Evolutionary conservation across 2,113 vertebrate species (phyloP).

Genomic region (Struthidea cinerea): DNA sequence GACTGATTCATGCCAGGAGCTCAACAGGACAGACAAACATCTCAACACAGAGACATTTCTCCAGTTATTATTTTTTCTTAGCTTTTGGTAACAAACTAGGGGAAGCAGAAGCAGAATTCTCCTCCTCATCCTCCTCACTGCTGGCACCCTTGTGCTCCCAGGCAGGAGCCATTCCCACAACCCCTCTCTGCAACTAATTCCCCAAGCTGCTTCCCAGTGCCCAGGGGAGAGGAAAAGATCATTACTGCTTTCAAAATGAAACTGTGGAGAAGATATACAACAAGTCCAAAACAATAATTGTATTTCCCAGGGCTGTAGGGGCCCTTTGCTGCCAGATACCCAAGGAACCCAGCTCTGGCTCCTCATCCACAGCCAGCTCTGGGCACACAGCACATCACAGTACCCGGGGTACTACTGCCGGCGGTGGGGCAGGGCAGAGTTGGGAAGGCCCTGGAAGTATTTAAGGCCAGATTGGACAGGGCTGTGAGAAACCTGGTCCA

Average conservation of each 20-base stretch:
- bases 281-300: not conserved
- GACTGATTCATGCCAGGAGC: not conserved
- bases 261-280: not conserved
- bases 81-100: not conserved
- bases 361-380: not conserved
- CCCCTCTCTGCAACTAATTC: not conserved
- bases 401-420: accelerated
- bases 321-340: not conserved
- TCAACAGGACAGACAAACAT: accelerated
- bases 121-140: not conserved
- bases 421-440: not conserved
- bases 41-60: not conserved
- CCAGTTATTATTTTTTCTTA: not conserved
- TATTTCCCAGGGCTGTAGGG: not conserved
- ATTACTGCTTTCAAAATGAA: constrained; percentile 30
- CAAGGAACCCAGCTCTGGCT: not conserved
- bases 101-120: not conserved
- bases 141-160: not conserved
- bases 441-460: not conserved
- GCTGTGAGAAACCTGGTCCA: not conserved
- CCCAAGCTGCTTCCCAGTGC: not conserved
- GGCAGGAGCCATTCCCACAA: not conserved
- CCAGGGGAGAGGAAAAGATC: not conserved
- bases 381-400: not conserved
- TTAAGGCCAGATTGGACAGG: not conserved